Evolutionary conservation across 2,797 vertebrate species (phyloP).

Genomic region (Tolypeutes matacus): DNA sequence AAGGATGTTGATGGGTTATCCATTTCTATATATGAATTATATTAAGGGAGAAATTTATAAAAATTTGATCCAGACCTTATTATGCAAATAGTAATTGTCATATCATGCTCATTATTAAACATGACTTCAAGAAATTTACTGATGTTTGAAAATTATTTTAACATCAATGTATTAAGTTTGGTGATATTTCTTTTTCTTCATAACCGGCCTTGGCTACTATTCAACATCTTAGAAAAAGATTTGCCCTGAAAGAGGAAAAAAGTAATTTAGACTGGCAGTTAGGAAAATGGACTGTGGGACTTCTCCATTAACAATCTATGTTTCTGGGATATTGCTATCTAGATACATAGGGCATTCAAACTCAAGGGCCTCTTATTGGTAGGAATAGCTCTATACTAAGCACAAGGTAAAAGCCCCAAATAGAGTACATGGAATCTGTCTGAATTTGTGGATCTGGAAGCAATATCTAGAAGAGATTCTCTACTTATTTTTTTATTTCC

Average conservation of each 20-base stretch:
- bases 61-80: not conserved
- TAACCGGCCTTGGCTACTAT: no score
- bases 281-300: no score
- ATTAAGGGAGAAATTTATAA: not conserved
- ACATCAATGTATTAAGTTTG: no score
- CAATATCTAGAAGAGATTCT: not conserved
- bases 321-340: not conserved
- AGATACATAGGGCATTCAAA: not conserved
- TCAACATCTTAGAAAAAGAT: no score
- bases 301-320: no score
- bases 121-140: not conserved
- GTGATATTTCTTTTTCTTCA: no score
- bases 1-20: not conserved
- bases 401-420: not conserved
- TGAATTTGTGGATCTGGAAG: not conserved
- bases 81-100: not conserved
- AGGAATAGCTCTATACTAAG: not conserved
- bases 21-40: not conserved
- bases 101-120: not conserved
- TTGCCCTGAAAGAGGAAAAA: no score
- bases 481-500: not conserved
- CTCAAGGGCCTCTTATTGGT: not conserved
- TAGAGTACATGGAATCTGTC: not conserved
- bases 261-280: no score
- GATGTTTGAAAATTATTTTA: not conserved